These are phyloP conservation scores for Timema podura DNA, from an alignment of 2,888 invertebrate species.

Conservation along the genomic window DNA sequence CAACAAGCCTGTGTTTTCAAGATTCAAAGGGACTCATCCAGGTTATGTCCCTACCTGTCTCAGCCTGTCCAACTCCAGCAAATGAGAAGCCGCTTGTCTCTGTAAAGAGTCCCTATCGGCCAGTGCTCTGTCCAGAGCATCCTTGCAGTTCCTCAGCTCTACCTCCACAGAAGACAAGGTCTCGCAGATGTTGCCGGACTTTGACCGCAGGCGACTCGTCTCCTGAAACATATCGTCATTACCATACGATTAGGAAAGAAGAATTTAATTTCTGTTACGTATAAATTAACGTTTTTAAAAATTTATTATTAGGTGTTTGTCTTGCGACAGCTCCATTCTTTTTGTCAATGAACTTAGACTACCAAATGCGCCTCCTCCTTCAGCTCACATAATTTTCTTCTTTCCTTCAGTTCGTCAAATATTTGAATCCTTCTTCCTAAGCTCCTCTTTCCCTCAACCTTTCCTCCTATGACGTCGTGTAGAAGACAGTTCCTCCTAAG, in stretches of 20 bases:
- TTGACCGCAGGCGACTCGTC: slow-evolving; percentile 59
- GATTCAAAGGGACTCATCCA: neutral
- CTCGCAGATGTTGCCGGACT: slow-evolving; percentile 50
- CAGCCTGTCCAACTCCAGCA: slow-evolving; percentile 66
- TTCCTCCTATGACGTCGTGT: too few relatives aligned
- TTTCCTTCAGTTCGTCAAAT: too few relatives aligned
- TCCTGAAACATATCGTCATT: slow-evolving; percentile 38
- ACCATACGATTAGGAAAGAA: neutral
- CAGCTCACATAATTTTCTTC: too few relatives aligned
- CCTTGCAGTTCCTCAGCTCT: slow-evolving; percentile 62
- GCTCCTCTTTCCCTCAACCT: too few relatives aligned
- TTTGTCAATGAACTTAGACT: too few relatives aligned
- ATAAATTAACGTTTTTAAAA: too few relatives aligned
- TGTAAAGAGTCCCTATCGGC: slow-evolving; percentile 71
- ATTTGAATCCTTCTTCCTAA: too few relatives aligned
- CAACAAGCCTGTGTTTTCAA: too few relatives aligned
- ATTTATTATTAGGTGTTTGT: too few relatives aligned
- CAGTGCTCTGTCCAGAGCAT: slow-evolving; percentile 59
- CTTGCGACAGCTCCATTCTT: too few relatives aligned
- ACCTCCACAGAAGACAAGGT: slow-evolving; percentile 59
- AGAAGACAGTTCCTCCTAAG: too few relatives aligned
- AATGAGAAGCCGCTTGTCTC: slow-evolving; percentile 65
- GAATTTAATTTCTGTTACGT: neutral
- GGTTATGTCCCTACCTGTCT: slow-evolving; percentile 52
- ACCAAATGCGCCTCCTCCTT: too few relatives aligned